Base-by-base conservation (phyloP, 1,140 invertebrate species). In the Tetranychus urticae region DNA sequence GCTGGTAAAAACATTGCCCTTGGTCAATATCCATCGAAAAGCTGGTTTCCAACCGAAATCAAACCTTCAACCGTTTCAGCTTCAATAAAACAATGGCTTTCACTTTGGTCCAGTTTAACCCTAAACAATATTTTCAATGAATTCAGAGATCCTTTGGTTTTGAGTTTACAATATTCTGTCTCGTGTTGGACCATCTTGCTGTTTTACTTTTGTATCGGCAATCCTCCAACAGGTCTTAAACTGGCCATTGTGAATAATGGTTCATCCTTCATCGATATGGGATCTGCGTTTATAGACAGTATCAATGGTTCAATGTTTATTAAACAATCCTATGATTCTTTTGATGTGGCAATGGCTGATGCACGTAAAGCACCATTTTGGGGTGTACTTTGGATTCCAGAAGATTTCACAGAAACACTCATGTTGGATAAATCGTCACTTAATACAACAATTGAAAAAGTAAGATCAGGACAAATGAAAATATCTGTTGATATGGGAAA, bases 161-260 rank as follows among this genome's bases (percentile, higher is more conserved):
- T 52, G 6, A n/a, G n/a, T 7, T 33, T 13, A 1, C 50, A 52
- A 23, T 52, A 52, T 52, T 7, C 23, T 23, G 31, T 52, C 46
- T 89, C 90, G 36, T 84, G 89, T 3, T 81, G 88, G 73, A 88
- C 94, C 76, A 87, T 89, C 14, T 83, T 91, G 55, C 78, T 94
- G 3, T 96, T 96, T 76, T 94, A 89, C 72, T 70, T 92, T 64
- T 87, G 89, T 34, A 91, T 96, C 65, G 91, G 91, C 62, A 79
- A 86, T 39, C 85, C 90, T 70, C 91, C 91, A 0, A 81, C 79
- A 55, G 82, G 83, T 52, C 76, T 97, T 0, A 80, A 79, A 65
- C 66, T 97, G 69, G 88, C 85, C 39, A 78, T 94, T 59, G 84
- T 89, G 7, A 74, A 74, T 62, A n/a, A 52, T 13, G 50, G 23